Conservation (phyloP, 2,888 invertebrate species). For the Sinotaia quadrata region DNA sequence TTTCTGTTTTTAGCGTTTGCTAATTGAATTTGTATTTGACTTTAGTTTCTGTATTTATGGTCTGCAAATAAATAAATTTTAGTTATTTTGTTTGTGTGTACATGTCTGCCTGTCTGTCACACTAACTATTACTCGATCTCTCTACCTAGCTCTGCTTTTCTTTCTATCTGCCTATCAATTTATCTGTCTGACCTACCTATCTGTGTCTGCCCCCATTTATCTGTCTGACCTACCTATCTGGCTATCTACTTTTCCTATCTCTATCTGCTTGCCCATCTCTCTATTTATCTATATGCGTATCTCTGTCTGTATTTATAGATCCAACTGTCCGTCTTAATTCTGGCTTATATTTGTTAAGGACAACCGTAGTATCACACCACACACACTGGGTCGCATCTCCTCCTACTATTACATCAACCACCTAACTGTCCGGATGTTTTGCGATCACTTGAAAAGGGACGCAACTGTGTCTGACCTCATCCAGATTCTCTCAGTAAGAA, state of each 20-base stretch:
- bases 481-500: slow-evolving; percentile 79
- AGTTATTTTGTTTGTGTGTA: background rate
- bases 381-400: slow-evolving; percentile 90
- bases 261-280: too few species aligned
- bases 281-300: background rate
- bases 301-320: background rate
- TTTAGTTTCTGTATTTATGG: too few species aligned
- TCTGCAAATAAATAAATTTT: background rate
- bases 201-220: too few species aligned
- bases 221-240: too few species aligned
- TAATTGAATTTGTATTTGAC: background rate
- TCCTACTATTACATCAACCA: slow-evolving; percentile 97
- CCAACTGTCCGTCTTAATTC: background rate
- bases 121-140: too few species aligned
- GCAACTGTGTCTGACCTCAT: slow-evolving; percentile 83
- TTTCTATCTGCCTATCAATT: too few species aligned
- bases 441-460: slow-evolving; percentile 78
- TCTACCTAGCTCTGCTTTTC: too few species aligned
- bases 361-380: slow-evolving; percentile 46
- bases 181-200: too few species aligned
- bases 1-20: background rate
- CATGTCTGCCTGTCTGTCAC: background rate
- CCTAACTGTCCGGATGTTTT: slow-evolving; percentile 89
- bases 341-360: slow-evolving; percentile 39
- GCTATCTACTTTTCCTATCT: too few species aligned